Percentiles rank a stretch among this genome's conserved stretches.
Evolutionary conservation across 2,113 vertebrate species (phyloP).

Genomic region (Tetraodon nigroviridis): DNA sequence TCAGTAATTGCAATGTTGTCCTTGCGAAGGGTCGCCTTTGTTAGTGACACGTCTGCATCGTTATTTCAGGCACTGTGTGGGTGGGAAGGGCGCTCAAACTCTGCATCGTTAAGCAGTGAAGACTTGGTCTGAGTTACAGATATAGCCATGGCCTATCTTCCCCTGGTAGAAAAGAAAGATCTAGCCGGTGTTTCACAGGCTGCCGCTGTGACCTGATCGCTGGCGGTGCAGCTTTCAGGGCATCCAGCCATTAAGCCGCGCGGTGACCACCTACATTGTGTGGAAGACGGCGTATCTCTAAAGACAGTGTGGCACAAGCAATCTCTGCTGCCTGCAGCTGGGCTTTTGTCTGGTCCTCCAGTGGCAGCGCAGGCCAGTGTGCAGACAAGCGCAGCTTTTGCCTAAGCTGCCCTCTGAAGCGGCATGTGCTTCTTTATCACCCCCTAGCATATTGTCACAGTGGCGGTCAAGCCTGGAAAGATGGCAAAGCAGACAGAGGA

Average conservation of each 20-base stretch:
- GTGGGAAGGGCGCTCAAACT: conserved; percentile 51
- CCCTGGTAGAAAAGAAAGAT: conserved; percentile 20
- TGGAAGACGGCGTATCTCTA: conserved; percentile 35
- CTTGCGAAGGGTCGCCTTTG: conserved; percentile 40
- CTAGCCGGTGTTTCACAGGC: conserved; percentile 42
- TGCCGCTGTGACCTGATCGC: conserved; percentile 35
- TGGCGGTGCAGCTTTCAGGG: conserved; percentile 25
- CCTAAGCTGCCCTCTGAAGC: conserved; percentile 57
- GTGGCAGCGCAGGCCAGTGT: conserved; percentile 36
- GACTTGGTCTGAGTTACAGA: conserved; percentile 20
- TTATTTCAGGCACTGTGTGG: conserved; percentile 57
- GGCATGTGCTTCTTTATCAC: conserved; percentile 65
- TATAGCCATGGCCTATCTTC: conserved; percentile 27
- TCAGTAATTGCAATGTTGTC: conserved; percentile 55
- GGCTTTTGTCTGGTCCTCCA: conserved; percentile 61
- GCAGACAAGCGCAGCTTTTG: conserved; percentile 44
- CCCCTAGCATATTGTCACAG: conserved; percentile 65
- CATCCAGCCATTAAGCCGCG: conserved; percentile 37
- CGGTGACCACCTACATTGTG: conserved; percentile 59
- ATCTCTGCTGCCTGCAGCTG: conserved; percentile 54
- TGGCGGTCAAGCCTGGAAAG: conserved; percentile 36
- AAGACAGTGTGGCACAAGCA: conserved; percentile 46
- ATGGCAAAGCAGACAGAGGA: conserved; percentile 15
- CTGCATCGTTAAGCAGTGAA: conserved; percentile 39
- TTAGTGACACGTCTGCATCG: conserved; percentile 52